Evolutionary conservation across 2,888 invertebrate species (phyloP).

Genomic region (Macrophya annulata): DNA sequence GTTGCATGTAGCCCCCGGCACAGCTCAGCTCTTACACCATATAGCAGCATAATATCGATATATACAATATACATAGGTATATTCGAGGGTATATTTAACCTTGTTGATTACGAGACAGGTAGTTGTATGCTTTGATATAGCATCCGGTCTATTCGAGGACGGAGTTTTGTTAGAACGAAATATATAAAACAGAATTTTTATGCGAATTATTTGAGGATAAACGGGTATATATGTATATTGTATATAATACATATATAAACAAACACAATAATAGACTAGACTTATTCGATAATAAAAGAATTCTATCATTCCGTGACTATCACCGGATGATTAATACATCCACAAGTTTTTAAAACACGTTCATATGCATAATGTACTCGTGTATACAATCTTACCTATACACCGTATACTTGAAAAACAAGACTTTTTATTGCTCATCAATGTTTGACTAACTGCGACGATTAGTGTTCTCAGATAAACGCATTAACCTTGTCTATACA

Average conservation of each 20-base stretch:
- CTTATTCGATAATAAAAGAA: not conserved
- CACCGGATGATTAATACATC: not conserved
- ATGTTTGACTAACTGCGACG: slow-evolving; percentile 19
- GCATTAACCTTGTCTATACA: slow-evolving; percentile 22
- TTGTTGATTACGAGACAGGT: slow-evolving; percentile 34
- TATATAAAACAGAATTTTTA: not conserved
- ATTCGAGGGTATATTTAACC: slow-evolving; percentile 20
- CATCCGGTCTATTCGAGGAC: slow-evolving; percentile 42
- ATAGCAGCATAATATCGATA: not conserved
- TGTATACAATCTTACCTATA: not conserved
- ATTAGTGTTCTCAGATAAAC: slow-evolving; percentile 38
- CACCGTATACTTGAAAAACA: not conserved
- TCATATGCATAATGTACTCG: not conserved
- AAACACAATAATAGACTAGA: not conserved
- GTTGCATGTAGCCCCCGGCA: slow-evolving; percentile 15
- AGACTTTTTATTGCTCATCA: slow-evolving; percentile 16
- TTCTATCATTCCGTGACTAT: not conserved
- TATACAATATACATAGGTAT: too few species aligned
- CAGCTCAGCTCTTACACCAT: slow-evolving; percentile 10
- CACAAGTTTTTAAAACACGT: not conserved
- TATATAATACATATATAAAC: not conserved
- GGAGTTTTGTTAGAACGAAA: not conserved
- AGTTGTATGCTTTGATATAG: not conserved
- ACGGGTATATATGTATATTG: not conserved
- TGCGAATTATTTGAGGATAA: not conserved